phyloP scores from a whole-genome alignment of 2,113 vertebrate species.

The Elephantulus edwardii region DNA sequence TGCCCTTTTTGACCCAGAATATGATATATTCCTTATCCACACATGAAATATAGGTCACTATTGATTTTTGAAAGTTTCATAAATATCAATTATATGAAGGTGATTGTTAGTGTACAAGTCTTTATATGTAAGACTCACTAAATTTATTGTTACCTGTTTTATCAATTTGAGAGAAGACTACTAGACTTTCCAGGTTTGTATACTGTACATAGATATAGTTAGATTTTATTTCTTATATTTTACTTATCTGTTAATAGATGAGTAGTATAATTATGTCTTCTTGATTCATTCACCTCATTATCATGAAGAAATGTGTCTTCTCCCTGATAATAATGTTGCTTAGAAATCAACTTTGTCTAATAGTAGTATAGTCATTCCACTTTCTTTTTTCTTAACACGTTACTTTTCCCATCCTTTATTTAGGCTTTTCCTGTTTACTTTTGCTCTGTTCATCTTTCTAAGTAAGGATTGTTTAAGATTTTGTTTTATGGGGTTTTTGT shows the following conservation, averaged over 20 bases:
- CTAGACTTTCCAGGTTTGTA: neutral
- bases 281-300: neutral
- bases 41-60: neutral
- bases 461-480: no score
- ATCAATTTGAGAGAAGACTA: neutral
- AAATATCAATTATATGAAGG: neutral
- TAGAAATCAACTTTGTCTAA: slow-evolving; percentile 14
- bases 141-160: neutral
- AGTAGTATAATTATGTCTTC: neutral
- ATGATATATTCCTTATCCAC: neutral
- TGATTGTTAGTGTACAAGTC: neutral
- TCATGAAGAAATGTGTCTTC: neutral
- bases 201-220: neutral
- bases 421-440: no score
- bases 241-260: neutral
- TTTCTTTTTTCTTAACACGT: slow-evolving; percentile 3
- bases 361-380: neutral
- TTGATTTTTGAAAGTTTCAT: neutral
- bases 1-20: neutral
- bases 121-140: neutral
- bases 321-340: neutral
- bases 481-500: neutral
- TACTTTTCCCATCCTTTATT: neutral
- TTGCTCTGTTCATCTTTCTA: neutral
- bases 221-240: neutral